These are phyloP conservation scores for Allacma fusca DNA, from an alignment of 2,888 invertebrate genomes.

Conservation along the genomic window DNA sequence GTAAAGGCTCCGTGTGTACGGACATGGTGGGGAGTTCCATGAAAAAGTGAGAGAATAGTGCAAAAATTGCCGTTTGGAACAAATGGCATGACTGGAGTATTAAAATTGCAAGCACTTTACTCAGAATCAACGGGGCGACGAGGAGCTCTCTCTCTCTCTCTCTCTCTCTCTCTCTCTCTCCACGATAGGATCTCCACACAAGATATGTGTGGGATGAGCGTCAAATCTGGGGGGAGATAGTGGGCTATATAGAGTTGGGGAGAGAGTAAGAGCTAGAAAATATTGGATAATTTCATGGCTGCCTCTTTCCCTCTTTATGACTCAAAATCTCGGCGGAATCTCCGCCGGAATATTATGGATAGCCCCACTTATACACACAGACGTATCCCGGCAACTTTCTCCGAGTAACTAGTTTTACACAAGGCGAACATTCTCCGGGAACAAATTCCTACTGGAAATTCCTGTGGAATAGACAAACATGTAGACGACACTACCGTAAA, in stretches of 20 bases:
- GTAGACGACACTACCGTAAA: neutral
- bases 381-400: no score
- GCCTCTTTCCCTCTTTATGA: neutral
- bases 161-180: no score
- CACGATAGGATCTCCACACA: no score
- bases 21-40: no score
- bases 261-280: neutral
- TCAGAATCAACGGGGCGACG: neutral
- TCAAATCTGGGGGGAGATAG: no score
- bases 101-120: neutral
- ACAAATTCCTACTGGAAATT: no score
- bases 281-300: constrained; percentile 19
- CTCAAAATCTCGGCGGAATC: neutral
- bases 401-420: no score
- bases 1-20: constrained; percentile 1
- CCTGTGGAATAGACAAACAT: no score
- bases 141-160: constrained; percentile 1
- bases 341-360: no score
- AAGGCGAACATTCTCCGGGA: no score
- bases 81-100: constrained; percentile 18
- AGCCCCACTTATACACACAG: no score
- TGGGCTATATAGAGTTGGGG: neutral
- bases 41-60: neutral
- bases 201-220: neutral
- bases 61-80: constrained; percentile 12